Evolutionary conservation across 2,888 invertebrate species (phyloP), one percentile per base, ranked within the genome.

Genomic region (Tanaodytes sp.): DNA sequence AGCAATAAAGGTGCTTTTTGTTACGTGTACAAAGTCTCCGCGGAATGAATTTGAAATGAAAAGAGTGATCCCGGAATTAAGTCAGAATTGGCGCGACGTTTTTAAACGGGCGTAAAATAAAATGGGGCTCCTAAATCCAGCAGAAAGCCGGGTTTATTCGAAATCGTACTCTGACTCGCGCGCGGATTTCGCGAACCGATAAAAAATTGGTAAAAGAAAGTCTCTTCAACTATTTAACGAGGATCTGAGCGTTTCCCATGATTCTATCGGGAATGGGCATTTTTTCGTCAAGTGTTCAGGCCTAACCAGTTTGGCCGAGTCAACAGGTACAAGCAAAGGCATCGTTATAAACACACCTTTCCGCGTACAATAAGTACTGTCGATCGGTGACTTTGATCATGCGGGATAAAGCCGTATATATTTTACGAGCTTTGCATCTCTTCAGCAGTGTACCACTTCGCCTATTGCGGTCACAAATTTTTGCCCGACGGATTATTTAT

Each of bases 371-470:
- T 62, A 62, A 67, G 62, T 23, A 67, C 61, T 46, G 57, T 67
- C 62, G 67, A 67, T 68, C 68, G 23, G 68, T 57, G 52, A 68
- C 63, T 63, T 58, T 63, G 58, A 68, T 63, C 63, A 63, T 58
- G 23, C 23, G 30, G 54, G 31, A 69, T 69, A 69, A 64, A 63
- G 63, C 59, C 63, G 63, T 69, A 64, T 58, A 64, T 54, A 63
- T 64, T 69, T 63, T 59, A 64, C 63, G 63, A 69, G 52, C 45
- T 52, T 58, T 37, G 62, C 54, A 45, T 46, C 61, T 57, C 33
- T 15, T 37, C 37, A 33, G 51, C 45, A 51, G 57, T 45, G 39
- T 43, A 31, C 51, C 42, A 45, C 36, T 45, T 55, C 23, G 4
- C 8, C 45, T 40, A 55, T 61, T 40, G 55, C 61, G 36, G 30